Conservation (phyloP, 2,797 vertebrate species). For the Rhynchotus rufescens region DNA sequence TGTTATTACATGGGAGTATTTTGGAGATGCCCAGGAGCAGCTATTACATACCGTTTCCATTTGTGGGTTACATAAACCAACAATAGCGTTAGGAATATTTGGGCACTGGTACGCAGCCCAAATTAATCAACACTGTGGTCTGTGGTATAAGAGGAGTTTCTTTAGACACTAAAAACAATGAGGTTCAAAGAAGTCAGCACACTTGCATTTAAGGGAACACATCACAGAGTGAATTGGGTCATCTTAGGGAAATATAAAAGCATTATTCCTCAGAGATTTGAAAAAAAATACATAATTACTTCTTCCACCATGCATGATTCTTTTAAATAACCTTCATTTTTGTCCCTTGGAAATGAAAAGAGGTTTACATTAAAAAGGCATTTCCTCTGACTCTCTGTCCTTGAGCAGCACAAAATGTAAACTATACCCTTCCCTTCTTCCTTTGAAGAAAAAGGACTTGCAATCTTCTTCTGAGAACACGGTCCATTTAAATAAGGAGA, state of each 20-base stretch:
- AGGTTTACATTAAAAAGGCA: conserved; percentile 83
- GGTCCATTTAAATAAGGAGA: conserved; percentile 92
- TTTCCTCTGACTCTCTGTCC: conserved; percentile 81
- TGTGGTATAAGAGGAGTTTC: background rate
- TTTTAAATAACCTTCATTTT: conserved; percentile 84
- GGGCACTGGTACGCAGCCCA: background rate
- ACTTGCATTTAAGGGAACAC: conserved; percentile 72
- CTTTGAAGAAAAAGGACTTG: conserved; percentile 79
- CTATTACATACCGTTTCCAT: conserved; percentile 13
- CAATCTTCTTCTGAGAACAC: conserved; percentile 80
- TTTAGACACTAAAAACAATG: conserved; percentile 66
- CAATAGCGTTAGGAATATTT: conserved; percentile 22
- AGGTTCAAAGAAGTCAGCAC: conserved; percentile 47
- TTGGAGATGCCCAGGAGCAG: background rate
- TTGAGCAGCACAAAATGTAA: conserved; percentile 84
- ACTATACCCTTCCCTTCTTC: conserved; percentile 79
- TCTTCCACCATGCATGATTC: conserved; percentile 78
- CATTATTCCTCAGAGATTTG: conserved; percentile 77
- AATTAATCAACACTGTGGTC: conserved; percentile 35
- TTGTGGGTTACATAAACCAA: background rate
- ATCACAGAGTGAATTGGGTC: conserved; percentile 71
- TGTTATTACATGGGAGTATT: background rate
- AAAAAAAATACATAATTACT: conserved; percentile 81
- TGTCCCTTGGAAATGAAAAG: conserved; percentile 81
- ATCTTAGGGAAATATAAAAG: conserved; percentile 76